A percentile compares a stretch with the other conserved stretches of the same genome.
These are phyloP conservation scores for Helleia helle DNA, from an alignment of 2,888 invertebrate genomes.

Conservation along the genomic window DNA sequence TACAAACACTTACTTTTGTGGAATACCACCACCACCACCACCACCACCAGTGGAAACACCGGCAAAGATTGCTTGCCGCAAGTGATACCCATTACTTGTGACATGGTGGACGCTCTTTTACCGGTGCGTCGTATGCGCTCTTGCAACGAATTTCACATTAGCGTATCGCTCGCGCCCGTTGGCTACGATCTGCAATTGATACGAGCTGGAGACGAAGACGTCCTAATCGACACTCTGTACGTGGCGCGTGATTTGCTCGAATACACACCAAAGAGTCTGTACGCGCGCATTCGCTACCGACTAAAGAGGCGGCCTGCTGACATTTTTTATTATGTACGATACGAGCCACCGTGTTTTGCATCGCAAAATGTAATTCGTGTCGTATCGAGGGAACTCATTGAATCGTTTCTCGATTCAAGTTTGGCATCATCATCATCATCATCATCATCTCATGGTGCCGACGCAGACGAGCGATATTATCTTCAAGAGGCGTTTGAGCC, in stretches of 20 bases:
- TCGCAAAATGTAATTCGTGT: not conserved
- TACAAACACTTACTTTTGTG: constrained; percentile 8
- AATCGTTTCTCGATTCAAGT: not conserved
- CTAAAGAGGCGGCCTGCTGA: not conserved
- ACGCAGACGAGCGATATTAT: not conserved
- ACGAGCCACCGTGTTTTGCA: constrained; percentile 8
- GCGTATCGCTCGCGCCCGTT: constrained; percentile 9
- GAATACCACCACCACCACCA: not conserved
- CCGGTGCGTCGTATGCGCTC: constrained; percentile 9
- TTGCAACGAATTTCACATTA: constrained; percentile 8
- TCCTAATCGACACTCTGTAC: constrained; percentile 4
- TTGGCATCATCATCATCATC: not conserved
- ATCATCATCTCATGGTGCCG: not conserved
- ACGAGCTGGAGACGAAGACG: not conserved
- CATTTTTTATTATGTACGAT: constrained; percentile 6
- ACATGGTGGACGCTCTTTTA: constrained; percentile 2
- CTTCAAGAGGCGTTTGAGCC: constrained; percentile 6
- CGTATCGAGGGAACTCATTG: constrained; percentile 6
- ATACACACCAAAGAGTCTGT: constrained; percentile 9
- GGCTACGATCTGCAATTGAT: constrained; percentile 7
- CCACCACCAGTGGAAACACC: not conserved
- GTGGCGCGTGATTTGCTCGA: constrained; percentile 9
- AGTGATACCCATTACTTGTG: constrained; percentile 6
- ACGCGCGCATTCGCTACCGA: constrained; percentile 2
- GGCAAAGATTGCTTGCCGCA: not conserved